phyloP scores from a whole-genome alignment of 2,888 invertebrate species.

The Tetrapedia diversipes region DNA sequence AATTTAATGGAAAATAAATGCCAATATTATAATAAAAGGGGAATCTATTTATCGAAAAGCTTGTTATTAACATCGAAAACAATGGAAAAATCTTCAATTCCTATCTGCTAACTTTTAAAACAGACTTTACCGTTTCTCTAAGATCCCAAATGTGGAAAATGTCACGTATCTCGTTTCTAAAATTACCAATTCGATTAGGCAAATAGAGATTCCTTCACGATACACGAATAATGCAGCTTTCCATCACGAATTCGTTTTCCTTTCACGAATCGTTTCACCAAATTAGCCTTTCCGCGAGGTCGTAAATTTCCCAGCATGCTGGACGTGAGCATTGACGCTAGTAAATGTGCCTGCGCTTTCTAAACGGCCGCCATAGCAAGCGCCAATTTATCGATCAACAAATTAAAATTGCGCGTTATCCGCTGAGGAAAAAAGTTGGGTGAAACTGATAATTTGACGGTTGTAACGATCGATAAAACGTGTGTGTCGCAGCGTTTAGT shows the following conservation, averaged over 20 bases:
- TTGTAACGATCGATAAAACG: neutral
- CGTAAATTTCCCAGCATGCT: conserved; percentile 11
- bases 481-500: neutral
- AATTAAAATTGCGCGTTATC: conserved; percentile 27
- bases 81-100: too few relatives aligned
- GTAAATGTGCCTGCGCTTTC: conserved; percentile 16
- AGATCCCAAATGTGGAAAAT: too few relatives aligned
- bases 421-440: neutral
- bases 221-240: conserved; percentile 9
- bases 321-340: neutral
- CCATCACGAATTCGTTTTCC: conserved; percentile 6
- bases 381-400: conserved; percentile 25
- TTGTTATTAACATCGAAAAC: too few relatives aligned
- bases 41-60: too few relatives aligned
- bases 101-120: too few relatives aligned
- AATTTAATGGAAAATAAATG: too few relatives aligned
- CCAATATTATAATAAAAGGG: too few relatives aligned
- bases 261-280: conserved; percentile 11
- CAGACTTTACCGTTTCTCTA: too few relatives aligned
- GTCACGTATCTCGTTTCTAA: too few relatives aligned
- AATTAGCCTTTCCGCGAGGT: conserved; percentile 5
- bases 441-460: conserved; percentile 7
- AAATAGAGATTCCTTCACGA: too few relatives aligned
- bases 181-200: too few relatives aligned
- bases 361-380: conserved; percentile 2